These are phyloP conservation scores for Pherbina coryleti DNA, from an alignment of 2,888 invertebrate species.

Conservation along the genomic window DNA sequence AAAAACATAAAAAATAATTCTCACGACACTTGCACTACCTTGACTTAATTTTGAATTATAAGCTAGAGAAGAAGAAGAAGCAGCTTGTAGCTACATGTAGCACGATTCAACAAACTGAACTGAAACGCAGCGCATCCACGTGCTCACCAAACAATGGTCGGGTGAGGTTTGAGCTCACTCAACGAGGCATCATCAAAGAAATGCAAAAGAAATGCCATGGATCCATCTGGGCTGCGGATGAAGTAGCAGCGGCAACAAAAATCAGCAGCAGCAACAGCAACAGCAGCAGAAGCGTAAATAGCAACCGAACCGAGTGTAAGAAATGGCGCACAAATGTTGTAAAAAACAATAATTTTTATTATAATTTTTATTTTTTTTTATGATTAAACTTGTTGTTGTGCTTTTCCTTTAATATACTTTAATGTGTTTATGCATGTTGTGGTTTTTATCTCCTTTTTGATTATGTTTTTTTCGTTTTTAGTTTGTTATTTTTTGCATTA, in stretches of 20 bases:
- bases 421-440: slow-evolving; percentile 6
- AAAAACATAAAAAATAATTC: no score
- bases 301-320: background rate
- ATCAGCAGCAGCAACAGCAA: background rate
- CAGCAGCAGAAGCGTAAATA: background rate
- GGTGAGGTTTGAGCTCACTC: slow-evolving; percentile 59
- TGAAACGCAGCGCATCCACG: slow-evolving; percentile 52
- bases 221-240: background rate
- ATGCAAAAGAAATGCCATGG: slow-evolving; percentile 27
- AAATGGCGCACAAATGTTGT: background rate
- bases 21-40: background rate
- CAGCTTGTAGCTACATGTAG: background rate
- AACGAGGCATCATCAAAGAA: slow-evolving; percentile 39
- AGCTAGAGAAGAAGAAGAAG: background rate
- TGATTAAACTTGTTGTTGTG: background rate
- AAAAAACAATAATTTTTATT: background rate
- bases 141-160: slow-evolving; percentile 68
- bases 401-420: background rate
- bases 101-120: background rate
- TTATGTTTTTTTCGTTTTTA: background rate
- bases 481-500: background rate
- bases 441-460: background rate
- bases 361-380: background rate
- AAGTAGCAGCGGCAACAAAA: slow-evolving; percentile 10
- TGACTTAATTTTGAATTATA: background rate